Evolutionary conservation across 2,113 vertebrate genomes (phyloP).

Genomic region (Verasper variegatus): DNA sequence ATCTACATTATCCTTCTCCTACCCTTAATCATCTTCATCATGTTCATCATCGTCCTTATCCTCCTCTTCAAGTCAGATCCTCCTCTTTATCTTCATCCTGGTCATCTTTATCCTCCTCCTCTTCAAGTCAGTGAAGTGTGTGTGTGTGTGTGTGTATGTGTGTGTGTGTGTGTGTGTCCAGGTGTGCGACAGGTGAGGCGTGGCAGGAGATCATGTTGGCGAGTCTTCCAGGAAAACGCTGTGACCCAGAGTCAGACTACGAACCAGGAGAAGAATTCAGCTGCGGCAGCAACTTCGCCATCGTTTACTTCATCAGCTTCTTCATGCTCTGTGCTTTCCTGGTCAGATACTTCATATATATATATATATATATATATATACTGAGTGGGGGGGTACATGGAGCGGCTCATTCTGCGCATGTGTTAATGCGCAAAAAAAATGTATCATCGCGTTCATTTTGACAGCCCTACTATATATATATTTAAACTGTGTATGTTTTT

Average conservation of each 20-base stretch:
- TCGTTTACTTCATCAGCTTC: slow-evolving; percentile 96
- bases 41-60: too few species aligned
- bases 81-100: too few species aligned
- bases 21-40: too few species aligned
- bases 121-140: slow-evolving; percentile 86
- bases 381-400: too few species aligned
- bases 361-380: not conserved
- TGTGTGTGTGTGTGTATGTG: not conserved
- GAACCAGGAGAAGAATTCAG: slow-evolving; percentile 90
- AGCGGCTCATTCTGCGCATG: too few species aligned
- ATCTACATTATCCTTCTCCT: too few species aligned
- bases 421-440: too few species aligned
- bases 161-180: slow-evolving; percentile 51
- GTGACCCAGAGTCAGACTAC: slow-evolving; percentile 90
- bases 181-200: slow-evolving; percentile 93
- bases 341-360: slow-evolving; percentile 72
- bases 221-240: slow-evolving; percentile 90
- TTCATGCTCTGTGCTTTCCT: slow-evolving; percentile 96
- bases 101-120: slow-evolving; percentile 87
- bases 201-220: slow-evolving; percentile 96
- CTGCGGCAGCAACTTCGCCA: slow-evolving; percentile 94
- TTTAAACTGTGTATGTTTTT: too few species aligned
- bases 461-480: not conserved
- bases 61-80: slow-evolving; percentile 6
- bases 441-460: too few species aligned